Evolutionary conservation across 2,113 vertebrate genomes (phyloP).

Genomic region (Symphodus melops): DNA sequence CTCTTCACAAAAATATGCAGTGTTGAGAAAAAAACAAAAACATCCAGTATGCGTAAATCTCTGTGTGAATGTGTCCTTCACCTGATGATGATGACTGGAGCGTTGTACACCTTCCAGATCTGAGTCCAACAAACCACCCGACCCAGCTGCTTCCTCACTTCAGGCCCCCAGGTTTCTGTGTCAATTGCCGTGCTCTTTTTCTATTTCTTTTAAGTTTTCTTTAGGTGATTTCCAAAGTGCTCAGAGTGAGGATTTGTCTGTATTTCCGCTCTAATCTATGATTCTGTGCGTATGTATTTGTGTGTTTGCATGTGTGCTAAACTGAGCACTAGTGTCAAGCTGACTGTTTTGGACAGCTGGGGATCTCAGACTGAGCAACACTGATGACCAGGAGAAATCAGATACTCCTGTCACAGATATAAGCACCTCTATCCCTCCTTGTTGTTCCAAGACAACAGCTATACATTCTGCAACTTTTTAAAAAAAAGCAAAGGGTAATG

Average conservation of each 20-base stretch:
- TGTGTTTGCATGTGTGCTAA: conserved; percentile 38
- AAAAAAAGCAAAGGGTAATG: not conserved
- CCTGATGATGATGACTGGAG: conserved; percentile 19
- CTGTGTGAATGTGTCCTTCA: conserved; percentile 39
- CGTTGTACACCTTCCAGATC: not conserved
- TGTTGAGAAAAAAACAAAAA: conserved; percentile 11
- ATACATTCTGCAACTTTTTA: not conserved
- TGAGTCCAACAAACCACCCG: conserved; percentile 16
- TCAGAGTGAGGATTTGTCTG: conserved; percentile 26
- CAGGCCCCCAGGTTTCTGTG: conserved; percentile 14
- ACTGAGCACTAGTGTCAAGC: conserved; percentile 57
- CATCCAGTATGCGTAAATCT: conserved; percentile 23
- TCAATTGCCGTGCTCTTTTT: not conserved
- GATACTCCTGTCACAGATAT: conserved; percentile 60
- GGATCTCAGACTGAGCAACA: conserved; percentile 49
- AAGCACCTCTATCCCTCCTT: conserved; percentile 28
- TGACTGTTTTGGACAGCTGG: conserved; percentile 81
- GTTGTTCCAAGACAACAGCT: conserved; percentile 26
- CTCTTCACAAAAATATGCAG: conserved; percentile 35
- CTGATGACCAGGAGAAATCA: conserved; percentile 75
- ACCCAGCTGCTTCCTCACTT: conserved; percentile 28
- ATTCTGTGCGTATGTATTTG: conserved; percentile 33
- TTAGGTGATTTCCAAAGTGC: conserved; percentile 47
- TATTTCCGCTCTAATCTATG: conserved; percentile 25
- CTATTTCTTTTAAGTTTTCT: conserved; percentile 10